Conservation (phyloP, 1,140 invertebrate species). For the roundworm (Caenorhabditis elegans) region DNA sequence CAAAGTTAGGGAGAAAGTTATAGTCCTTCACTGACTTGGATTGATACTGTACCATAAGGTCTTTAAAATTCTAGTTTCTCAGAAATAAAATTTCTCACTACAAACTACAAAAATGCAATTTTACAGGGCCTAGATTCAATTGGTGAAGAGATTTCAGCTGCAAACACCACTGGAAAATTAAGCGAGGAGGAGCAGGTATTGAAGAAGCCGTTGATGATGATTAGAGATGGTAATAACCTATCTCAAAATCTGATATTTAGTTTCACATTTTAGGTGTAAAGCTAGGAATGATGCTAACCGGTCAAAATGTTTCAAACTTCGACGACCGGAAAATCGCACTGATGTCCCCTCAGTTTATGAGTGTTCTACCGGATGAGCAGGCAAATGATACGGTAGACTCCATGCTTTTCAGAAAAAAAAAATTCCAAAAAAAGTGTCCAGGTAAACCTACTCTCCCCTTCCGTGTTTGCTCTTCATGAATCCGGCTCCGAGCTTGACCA, state of each 20-base stretch:
- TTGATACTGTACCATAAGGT: too few species aligned
- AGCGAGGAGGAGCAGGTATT: neutral
- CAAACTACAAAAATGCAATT: too few species aligned
- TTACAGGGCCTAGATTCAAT: neutral
- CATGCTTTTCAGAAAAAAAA: too few species aligned
- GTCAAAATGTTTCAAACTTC: neutral
- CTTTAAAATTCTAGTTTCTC: too few species aligned
- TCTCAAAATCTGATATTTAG: too few species aligned
- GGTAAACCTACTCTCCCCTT: conserved; percentile 52
- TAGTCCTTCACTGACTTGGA: too few species aligned
- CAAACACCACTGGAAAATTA: neutral
- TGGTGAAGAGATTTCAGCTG: neutral
- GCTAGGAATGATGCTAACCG: neutral
- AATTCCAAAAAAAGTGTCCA: neutral
- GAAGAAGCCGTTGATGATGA: neutral
- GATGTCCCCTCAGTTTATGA: conserved; percentile 16
- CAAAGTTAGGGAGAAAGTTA: too few species aligned
- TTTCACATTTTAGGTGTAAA: neutral
- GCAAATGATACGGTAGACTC: neutral
- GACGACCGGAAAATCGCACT: neutral
- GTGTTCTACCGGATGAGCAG: neutral
- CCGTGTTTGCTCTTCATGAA: conserved; percentile 52
- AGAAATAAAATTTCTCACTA: too few species aligned
- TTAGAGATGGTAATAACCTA: neutral
- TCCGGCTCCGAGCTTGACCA: conserved; percentile 49